Percentiles rank a stretch among this genome's conserved stretches.
Evolutionary conservation across 2,113 vertebrate genomes (phyloP).

Genomic region (Amblyopsis rosae): DNA sequence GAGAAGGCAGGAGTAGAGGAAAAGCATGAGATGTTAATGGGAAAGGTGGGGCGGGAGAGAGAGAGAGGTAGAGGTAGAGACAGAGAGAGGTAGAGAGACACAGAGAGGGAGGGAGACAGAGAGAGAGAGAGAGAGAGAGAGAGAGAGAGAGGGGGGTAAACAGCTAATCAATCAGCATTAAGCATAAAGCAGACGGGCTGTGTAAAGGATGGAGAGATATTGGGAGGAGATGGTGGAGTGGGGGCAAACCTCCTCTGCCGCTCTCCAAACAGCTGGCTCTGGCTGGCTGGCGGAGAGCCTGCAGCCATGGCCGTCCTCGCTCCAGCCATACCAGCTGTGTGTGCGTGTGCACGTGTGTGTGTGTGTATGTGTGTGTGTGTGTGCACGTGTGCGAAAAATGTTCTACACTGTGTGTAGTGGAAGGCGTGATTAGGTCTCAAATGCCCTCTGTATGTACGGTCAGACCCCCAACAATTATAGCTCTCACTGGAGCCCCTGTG

Average conservation of each 20-base stretch:
- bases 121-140: constrained; percentile 12
- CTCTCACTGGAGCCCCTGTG: constrained; percentile 19
- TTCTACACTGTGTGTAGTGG: not conserved
- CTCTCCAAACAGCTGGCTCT: constrained; percentile 50
- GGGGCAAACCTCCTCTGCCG: constrained; percentile 7
- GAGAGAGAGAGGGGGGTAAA: constrained; percentile 17
- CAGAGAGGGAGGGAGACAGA: constrained; percentile 8
- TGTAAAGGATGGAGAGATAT: constrained; percentile 4
- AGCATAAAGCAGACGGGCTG: constrained; percentile 21
- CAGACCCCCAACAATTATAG: constrained; percentile 19
- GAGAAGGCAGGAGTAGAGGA: no score
- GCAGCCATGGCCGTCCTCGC: constrained; percentile 10
- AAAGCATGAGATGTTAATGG: not conserved
- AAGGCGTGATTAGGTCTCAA: constrained; percentile 20
- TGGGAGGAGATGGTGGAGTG: constrained; percentile 28
- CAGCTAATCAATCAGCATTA: constrained; percentile 42
- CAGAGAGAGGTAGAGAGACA: constrained; percentile 2
- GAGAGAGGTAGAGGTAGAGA: constrained; percentile 10
- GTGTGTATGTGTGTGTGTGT: no score
- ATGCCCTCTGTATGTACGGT: constrained; percentile 5
- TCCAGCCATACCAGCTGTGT: constrained; percentile 22
- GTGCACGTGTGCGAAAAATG: no score
- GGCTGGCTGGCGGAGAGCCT: constrained; percentile 25
- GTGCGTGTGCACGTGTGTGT: constrained; percentile 8
- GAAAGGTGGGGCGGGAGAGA: constrained; percentile 11